A percentile compares a stretch with the other conserved stretches of the same genome.
phyloP scores from a whole-genome alignment of 2,888 invertebrate genomes.

The Timema cristinae region DNA sequence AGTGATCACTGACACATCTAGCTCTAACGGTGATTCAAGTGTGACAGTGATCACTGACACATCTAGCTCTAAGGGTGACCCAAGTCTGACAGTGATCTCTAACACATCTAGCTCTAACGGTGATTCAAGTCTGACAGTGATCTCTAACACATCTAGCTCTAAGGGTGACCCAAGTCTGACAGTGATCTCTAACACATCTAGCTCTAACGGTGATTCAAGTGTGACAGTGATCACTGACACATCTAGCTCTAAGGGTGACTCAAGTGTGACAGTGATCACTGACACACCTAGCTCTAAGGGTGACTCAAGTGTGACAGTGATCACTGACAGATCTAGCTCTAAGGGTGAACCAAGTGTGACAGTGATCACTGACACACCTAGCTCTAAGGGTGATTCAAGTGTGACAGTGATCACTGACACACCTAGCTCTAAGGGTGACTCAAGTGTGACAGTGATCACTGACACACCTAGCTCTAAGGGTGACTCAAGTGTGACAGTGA shows the following conservation, averaged over 20 bases:
- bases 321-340: no score
- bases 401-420: neutral
- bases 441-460: neutral
- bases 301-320: neutral
- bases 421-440: no score
- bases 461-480: neutral
- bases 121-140: neutral
- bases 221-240: neutral
- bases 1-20: neutral
- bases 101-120: neutral
- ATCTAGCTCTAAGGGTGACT: no score
- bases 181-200: neutral
- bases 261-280: neutral
- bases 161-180: neutral
- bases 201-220: no score
- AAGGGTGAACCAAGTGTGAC: neutral
- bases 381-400: no score
- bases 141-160: neutral
- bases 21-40: no score
- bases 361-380: neutral
- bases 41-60: neutral
- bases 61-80: no score
- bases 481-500: neutral
- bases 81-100: neutral
- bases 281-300: neutral